A percentile compares a stretch with the other conserved stretches of the same genome.
Conservation (phyloP, 2,113 vertebrate species). For the Leucosticte australis region DNA sequence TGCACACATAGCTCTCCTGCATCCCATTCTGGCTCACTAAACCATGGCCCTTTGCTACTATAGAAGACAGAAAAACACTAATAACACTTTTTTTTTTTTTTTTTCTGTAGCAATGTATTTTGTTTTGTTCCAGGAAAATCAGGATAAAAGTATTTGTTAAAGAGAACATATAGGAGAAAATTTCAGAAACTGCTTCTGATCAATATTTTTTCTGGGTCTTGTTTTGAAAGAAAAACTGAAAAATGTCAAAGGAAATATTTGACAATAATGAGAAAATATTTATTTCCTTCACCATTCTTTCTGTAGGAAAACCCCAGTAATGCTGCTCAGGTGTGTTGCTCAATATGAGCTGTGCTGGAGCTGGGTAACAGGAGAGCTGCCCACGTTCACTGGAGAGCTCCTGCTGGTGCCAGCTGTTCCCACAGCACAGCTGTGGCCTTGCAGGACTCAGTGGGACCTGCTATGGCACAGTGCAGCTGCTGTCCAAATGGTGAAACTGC, state of each 20-base stretch:
- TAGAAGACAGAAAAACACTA: background rate
- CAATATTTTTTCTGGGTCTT: background rate
- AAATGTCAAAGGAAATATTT: background rate
- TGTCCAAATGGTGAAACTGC: background rate
- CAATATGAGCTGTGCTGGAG: background rate
- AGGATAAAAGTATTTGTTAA: background rate
- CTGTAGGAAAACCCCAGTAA: background rate
- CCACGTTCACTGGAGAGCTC: fast-evolving
- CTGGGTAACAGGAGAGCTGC: background rate
- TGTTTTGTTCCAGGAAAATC: background rate
- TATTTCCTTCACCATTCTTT: background rate
- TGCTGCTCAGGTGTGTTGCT: background rate
- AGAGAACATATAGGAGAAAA: background rate
- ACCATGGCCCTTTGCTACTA: fast-evolving
- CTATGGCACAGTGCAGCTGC: fast-evolving
- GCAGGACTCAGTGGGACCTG: fast-evolving
- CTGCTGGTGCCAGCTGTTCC: background rate
- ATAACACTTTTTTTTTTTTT: background rate
- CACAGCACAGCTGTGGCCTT: fast-evolving
- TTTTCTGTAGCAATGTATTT: background rate
- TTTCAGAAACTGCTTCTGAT: background rate
- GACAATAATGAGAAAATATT: background rate
- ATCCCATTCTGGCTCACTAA: background rate
- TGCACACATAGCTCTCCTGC: background rate
- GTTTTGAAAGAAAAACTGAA: background rate